Percentiles rank a stretch among this genome's conserved stretches.
These are phyloP conservation scores for Mnemiopsis leidyi DNA, from an alignment of 37 sponge, comb jelly and placozoan genomes.

Conservation along the genomic window DNA sequence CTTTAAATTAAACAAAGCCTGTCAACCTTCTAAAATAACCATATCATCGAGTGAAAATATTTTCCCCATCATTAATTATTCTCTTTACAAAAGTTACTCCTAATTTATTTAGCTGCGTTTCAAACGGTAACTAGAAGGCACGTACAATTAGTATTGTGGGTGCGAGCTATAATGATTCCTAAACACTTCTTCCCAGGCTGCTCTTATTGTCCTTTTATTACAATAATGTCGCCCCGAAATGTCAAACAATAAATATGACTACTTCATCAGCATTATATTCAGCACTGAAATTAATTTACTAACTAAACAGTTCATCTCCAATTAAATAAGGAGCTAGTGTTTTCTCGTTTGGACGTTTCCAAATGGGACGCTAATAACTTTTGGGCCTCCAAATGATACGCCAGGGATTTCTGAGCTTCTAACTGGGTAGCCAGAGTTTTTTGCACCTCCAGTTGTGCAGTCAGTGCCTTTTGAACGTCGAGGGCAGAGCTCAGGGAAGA, in stretches of 20 bases:
- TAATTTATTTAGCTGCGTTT: too few species aligned
- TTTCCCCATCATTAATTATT: too few species aligned
- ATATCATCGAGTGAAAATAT: too few species aligned
- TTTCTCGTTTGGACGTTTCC: conserved; percentile 20
- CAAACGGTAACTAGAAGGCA: too few species aligned
- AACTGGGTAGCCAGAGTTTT: conserved; percentile 55
- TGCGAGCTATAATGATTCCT: too few species aligned
- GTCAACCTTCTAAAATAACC: too few species aligned
- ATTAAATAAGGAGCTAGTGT: conserved; percentile 15
- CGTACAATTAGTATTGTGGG: too few species aligned
- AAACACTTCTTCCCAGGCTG: too few species aligned
- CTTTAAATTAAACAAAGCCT: too few species aligned
- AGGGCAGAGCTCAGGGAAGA: background rate
- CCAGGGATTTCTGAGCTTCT: conserved; percentile 47
- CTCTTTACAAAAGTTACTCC: too few species aligned
- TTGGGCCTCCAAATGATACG: conserved; percentile 52
- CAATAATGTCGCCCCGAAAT: background rate
- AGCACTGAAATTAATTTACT: background rate
- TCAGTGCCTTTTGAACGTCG: conserved; percentile 38
- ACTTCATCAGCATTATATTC: background rate
- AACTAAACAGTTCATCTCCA: conserved; percentile 41
- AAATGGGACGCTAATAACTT: conserved; percentile 62
- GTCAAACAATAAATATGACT: background rate
- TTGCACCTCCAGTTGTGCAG: conserved; percentile 48
- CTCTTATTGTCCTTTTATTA: background rate